Evolutionary conservation across 1,140 invertebrate species (phyloP), one percentile per base, ranked within the genome.

Genomic region (Caenorhabditis latens): DNA sequence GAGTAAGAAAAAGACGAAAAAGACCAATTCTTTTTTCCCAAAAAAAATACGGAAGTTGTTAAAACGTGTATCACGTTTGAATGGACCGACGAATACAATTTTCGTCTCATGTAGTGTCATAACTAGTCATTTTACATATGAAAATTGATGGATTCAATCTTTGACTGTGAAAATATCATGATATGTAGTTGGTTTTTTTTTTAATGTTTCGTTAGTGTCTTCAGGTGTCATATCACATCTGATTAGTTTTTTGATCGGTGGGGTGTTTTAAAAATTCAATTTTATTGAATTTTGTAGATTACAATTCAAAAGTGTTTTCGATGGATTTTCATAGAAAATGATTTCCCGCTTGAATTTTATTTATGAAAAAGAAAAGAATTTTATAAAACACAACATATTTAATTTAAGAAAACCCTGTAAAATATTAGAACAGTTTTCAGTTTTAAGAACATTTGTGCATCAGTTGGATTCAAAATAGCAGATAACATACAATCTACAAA

Each of bases 21-120:
- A 48, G 16, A n/a, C 21, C 21, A 24, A 43, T 0, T 19, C 1
- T 53, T 53, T 50, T 4, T 11, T n/a, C 14, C 46, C 4, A 79
- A 46, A 79, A 6, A 53, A 53, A 53, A 53, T 53, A 79, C 46
- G 71, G 71, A 79, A 79, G 71, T 79, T 79, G 46, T 79, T 79
- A 50, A 79, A 79, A 79, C n/a, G 14, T 24, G 46, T 50, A 21
- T 53, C 65, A 71, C 42, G 65, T 71, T 46, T 71, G 42, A 79
- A 42, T 79, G 46, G 46, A 50, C 71, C 46, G 9, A 71, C 21
- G 46, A 19, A 71, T 71, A 43, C 65, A 63, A 24, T 63, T 63
- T 63, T 9, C 61, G 4, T 7, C 14, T 16, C 19, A 32, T 63
- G 16, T 19, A 16, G 46, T 71, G 40, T 71, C 65, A 71, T 71